These are phyloP conservation scores for Sebastes trivittatus DNA, from an alignment of 2,797 vertebrate species.

Conservation along the genomic window DNA sequence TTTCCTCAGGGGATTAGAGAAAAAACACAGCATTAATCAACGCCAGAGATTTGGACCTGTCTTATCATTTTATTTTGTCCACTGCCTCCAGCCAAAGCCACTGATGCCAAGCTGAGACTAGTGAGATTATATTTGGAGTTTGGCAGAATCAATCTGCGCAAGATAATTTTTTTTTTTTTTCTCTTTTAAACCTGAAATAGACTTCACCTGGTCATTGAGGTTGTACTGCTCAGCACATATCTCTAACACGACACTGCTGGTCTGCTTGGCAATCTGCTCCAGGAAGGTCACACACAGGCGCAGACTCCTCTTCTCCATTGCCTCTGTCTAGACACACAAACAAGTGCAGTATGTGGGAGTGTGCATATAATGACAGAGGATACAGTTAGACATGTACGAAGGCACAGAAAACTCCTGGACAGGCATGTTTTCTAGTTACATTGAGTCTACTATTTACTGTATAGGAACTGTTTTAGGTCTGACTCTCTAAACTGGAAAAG, in stretches of 20 bases:
- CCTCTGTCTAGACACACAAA: constrained; percentile 74
- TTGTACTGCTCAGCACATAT: constrained; percentile 92
- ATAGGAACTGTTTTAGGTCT: neutral
- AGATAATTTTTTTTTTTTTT: constrained; percentile 25
- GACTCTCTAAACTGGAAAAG: neutral
- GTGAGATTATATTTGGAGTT: constrained; percentile 43
- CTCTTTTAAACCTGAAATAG: neutral
- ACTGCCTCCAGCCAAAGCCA: constrained; percentile 11
- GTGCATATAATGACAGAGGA: neutral
- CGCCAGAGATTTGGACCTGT: constrained; percentile 8
- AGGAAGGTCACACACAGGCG: constrained; percentile 88
- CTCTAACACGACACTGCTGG: constrained; percentile 85
- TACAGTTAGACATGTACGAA: neutral
- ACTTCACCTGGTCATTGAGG: constrained; percentile 88
- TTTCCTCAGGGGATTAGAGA: constrained; percentile 33
- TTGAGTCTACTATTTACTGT: neutral
- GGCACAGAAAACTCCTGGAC: neutral
- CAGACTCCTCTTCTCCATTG: constrained; percentile 83
- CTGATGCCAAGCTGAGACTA: neutral
- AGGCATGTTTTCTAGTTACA: neutral
- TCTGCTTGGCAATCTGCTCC: constrained; percentile 89
- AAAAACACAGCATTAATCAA: constrained; percentile 25
- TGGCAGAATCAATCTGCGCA: constrained; percentile 16
- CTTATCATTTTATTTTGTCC: constrained; percentile 28
- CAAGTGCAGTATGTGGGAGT: neutral